Evolutionary conservation across 2,888 invertebrate genomes (phyloP).

Genomic region (Diarsia dahlii): DNA sequence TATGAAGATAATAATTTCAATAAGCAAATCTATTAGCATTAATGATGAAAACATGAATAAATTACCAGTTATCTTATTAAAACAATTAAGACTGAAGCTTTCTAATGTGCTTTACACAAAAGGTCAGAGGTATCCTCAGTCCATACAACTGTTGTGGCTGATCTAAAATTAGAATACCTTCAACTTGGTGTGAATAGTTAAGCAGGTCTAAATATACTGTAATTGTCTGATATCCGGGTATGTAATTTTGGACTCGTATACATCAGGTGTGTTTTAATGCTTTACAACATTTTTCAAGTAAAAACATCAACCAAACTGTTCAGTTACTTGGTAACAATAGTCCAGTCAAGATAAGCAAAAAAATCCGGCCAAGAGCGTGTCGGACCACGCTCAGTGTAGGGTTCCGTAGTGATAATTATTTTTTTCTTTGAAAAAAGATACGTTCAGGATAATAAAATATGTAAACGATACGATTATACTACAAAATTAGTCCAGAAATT

Average conservation of each 20-base stretch:
- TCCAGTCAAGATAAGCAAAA: too few relatives aligned
- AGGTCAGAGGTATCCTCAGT: constrained; percentile 11
- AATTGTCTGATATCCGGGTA: neutral
- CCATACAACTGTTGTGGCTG: constrained; percentile 2
- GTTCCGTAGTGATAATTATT: too few relatives aligned
- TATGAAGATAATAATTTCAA: constrained; percentile 20
- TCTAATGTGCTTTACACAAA: constrained; percentile 6
- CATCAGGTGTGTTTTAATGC: neutral
- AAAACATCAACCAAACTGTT: neutral
- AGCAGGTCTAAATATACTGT: constrained; percentile 8
- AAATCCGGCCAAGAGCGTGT: too few relatives aligned
- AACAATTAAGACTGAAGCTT: constrained; percentile 30
- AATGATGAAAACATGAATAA: constrained; percentile 36
- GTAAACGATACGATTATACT: too few relatives aligned
- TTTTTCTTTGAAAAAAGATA: too few relatives aligned
- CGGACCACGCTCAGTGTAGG: too few relatives aligned
- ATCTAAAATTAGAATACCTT: constrained; percentile 16
- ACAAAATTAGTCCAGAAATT: too few relatives aligned
- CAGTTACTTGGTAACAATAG: neutral
- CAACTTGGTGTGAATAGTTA: constrained; percentile 5
- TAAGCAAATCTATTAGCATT: constrained; percentile 19
- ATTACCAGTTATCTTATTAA: constrained; percentile 28
- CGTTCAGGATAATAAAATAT: too few relatives aligned
- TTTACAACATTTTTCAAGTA: neutral
- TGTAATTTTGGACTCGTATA: neutral